A percentile compares a stretch with the other conserved stretches of the same genome.
Evolutionary conservation across 1,140 invertebrate genomes (phyloP).

Genomic region (Thalassaphorura encarpata): DNA sequence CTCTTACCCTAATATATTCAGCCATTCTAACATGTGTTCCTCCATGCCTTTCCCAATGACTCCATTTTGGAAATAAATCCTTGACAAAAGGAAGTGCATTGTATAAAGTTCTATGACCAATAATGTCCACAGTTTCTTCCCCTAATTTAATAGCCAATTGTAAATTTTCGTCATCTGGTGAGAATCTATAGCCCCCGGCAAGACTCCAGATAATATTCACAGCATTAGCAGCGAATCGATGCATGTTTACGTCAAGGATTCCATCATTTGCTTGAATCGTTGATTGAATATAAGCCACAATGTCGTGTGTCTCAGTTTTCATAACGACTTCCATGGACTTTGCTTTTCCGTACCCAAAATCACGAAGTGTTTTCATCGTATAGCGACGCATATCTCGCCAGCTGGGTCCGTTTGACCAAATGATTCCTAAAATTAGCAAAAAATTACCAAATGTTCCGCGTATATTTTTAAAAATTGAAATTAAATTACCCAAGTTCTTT

Average conservation of each 20-base stretch:
- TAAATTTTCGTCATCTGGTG: too few species aligned
- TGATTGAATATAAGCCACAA: not conserved
- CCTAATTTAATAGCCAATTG: too few species aligned
- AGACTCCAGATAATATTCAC: too few species aligned
- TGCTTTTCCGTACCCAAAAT: slow-evolving; percentile 38
- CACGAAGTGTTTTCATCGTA: slow-evolving; percentile 36
- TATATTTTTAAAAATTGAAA: not conserved
- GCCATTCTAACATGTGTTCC: too few species aligned
- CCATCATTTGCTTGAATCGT: not conserved
- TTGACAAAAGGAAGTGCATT: too few species aligned
- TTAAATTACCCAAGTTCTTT: not conserved
- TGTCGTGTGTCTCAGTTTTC: not conserved
- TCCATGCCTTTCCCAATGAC: too few species aligned
- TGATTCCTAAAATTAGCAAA: slow-evolving; percentile 31
- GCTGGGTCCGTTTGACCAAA: slow-evolving; percentile 34
- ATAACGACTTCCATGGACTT: not conserved
- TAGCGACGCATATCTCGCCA: slow-evolving; percentile 43
- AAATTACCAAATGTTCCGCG: not conserved
- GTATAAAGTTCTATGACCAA: too few species aligned
- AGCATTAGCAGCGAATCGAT: too few species aligned
- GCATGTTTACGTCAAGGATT: not conserved
- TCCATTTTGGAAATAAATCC: too few species aligned
- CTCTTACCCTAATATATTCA: too few species aligned
- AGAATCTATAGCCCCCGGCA: too few species aligned
- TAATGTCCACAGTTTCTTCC: too few species aligned